Conservation (phyloP, 2,113 vertebrate genomes). For the Lathamus discolor region DNA sequence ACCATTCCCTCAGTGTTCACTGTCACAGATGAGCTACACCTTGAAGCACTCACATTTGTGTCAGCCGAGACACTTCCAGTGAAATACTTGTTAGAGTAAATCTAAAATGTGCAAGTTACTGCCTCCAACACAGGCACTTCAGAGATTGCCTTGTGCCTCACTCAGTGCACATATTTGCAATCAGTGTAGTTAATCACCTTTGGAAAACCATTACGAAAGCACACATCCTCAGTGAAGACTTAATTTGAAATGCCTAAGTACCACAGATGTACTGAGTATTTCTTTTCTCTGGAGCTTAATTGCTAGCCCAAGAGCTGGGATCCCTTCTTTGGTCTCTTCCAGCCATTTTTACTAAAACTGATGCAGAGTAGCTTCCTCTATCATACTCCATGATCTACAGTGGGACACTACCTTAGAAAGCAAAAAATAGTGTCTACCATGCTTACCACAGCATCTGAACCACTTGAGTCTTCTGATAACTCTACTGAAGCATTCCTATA, state of each 20-base stretch:
- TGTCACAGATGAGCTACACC: neutral
- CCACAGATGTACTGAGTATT: neutral
- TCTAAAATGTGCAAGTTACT: neutral
- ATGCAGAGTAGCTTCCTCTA: neutral
- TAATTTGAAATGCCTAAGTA: neutral
- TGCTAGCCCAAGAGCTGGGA: neutral
- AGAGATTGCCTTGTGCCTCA: neutral
- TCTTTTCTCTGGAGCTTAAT: neutral
- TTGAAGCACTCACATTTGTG: neutral
- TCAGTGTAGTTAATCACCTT: neutral
- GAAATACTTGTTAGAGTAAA: neutral
- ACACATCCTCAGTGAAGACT: neutral
- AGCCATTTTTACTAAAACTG: rapidly evolving
- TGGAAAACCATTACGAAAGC: neutral
- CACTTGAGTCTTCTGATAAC: rapidly evolving
- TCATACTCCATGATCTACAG: rapidly evolving
- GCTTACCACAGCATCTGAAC: neutral
- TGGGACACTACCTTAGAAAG: rapidly evolving
- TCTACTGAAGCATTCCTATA: neutral
- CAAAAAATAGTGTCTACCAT: neutral
- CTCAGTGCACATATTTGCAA: rapidly evolving
- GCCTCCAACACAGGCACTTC: neutral
- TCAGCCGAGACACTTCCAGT: neutral
- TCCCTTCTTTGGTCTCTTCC: neutral
- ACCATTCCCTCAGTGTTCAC: rapidly evolving